Percentiles rank a stretch among this genome's conserved stretches.
Evolutionary conservation across 1,140 invertebrate genomes (phyloP).

Genomic region (Ceratina australensis): DNA sequence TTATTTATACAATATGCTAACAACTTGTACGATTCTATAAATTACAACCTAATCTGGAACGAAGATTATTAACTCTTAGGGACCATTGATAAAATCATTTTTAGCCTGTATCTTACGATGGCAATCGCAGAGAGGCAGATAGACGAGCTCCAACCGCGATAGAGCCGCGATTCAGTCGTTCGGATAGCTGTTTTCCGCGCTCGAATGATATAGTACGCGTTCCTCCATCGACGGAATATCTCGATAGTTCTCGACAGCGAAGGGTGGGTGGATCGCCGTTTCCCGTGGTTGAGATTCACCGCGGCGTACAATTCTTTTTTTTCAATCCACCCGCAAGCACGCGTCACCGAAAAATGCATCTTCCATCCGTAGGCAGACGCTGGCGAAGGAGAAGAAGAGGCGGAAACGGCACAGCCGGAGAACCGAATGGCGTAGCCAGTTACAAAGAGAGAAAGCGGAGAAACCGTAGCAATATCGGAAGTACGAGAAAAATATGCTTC

Average conservation of each 20-base stretch:
- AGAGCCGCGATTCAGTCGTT: constrained; percentile 30
- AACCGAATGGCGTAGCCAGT: constrained; percentile 47
- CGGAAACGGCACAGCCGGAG: constrained; percentile 2
- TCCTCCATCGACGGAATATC: constrained; percentile 34
- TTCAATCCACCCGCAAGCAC: neutral
- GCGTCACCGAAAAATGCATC: constrained; percentile 37
- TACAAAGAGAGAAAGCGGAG: constrained; percentile 56
- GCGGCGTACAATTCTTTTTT: constrained; percentile 19
- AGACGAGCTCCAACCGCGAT: constrained; percentile 2
- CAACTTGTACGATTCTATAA: no score
- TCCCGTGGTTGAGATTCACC: neutral
- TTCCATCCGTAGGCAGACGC: constrained; percentile 17
- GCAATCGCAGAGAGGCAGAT: constrained; percentile 18
- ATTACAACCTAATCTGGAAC: no score
- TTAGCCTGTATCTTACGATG: constrained; percentile 7
- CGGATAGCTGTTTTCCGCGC: constrained; percentile 24
- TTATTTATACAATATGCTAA: no score
- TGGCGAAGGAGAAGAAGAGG: neutral
- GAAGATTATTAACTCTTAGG: no score
- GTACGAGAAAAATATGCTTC: constrained; percentile 71
- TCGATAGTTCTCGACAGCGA: neutral
- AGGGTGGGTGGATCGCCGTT: neutral
- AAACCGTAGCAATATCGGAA: constrained; percentile 64
- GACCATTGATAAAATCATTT: neutral
- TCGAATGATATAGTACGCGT: constrained; percentile 1